phyloP scores from a whole-genome alignment of 2,113 vertebrate species.

The Alexandromys fortis region DNA sequence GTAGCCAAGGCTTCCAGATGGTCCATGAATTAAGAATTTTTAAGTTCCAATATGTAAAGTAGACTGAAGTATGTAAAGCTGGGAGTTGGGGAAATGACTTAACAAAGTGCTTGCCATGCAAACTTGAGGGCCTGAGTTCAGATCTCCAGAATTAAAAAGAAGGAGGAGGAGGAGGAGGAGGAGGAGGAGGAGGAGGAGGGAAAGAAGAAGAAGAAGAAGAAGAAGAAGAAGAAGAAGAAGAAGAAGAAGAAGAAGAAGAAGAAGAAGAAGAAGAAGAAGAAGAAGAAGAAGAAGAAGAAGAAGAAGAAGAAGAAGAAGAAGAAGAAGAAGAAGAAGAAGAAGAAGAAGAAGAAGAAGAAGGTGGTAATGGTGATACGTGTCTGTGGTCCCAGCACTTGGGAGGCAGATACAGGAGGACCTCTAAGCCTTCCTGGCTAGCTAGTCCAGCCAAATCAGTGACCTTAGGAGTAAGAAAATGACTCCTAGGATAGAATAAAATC shows the following conservation, averaged over 20 bases:
- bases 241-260: too few species aligned
- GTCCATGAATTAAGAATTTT: fast-evolving
- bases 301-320: background rate
- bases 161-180: background rate
- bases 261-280: too few species aligned
- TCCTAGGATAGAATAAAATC: background rate
- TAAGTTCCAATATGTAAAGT: background rate
- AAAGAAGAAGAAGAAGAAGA: too few species aligned
- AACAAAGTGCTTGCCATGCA: background rate
- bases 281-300: too few species aligned
- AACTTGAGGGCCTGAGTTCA: background rate
- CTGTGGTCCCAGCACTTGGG: background rate
- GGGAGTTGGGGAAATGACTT: background rate
- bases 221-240: too few species aligned
- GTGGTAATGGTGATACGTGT: background rate
- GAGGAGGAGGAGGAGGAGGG: too few species aligned
- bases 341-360: background rate
- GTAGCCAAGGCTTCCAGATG: too few species aligned
- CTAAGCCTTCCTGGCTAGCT: too few species aligned
- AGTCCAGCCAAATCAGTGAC: background rate
- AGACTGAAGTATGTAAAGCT: fast-evolving
- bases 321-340: background rate
- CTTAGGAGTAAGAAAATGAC: background rate
- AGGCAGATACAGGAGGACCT: background rate
- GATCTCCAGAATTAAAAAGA: background rate